Evolutionary conservation across 1,140 invertebrate genomes (phyloP).

Genomic region (Nephotettix cincticeps): DNA sequence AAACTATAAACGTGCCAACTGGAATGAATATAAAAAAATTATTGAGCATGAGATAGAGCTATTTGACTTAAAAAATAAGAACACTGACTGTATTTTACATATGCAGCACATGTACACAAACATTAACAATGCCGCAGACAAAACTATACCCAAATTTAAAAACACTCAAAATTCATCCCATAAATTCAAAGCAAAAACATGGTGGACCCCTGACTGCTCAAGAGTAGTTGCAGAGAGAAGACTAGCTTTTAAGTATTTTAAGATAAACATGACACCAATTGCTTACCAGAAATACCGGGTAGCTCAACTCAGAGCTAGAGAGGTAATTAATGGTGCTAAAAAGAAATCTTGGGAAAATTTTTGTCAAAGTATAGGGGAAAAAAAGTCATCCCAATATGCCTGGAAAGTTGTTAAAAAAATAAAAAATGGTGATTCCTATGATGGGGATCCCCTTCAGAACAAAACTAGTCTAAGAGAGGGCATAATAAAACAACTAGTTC

Average conservation of each 20-base stretch:
- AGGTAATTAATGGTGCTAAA: neutral
- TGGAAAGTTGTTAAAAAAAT: neutral
- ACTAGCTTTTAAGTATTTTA: neutral
- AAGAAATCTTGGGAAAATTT: neutral
- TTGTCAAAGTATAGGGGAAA: neutral
- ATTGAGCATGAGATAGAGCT: neutral
- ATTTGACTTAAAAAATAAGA: too few species aligned
- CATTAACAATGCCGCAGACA: too few species aligned
- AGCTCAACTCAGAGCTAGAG: neutral
- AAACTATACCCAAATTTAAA: neutral
- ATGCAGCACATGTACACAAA: neutral
- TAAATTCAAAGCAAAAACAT: neutral
- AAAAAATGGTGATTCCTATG: neutral
- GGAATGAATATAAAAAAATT: neutral
- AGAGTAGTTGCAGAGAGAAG: slow-evolving; percentile 4
- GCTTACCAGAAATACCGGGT: neutral
- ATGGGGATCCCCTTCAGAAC: neutral
- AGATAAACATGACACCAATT: neutral
- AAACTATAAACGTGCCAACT: neutral
- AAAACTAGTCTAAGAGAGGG: neutral
- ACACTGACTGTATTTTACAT: too few species aligned
- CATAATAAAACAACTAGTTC: neutral
- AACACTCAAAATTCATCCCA: neutral
- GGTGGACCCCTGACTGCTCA: neutral
- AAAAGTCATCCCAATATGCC: neutral